Base-by-base conservation (phyloP, 2,888 invertebrate genomes). In the Peribatodes rhomboidaria region DNA sequence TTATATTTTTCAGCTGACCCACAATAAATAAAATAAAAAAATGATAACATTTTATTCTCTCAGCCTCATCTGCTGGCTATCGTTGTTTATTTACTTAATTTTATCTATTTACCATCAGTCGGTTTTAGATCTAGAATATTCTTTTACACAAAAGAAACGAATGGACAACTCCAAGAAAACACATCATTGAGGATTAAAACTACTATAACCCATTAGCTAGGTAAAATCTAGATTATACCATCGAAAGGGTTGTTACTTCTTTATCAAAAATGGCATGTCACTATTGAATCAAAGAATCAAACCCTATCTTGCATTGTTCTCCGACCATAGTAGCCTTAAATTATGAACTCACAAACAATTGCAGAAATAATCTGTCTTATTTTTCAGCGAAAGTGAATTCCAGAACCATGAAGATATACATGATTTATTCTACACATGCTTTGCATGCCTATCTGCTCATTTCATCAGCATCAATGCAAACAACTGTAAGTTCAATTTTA, bases 391-490 rank as follows among this genome's bases (percentile, higher is more conserved):
- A 94, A 94, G 94, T 80, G 97, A 98, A 82, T 96, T 98, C 85
- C 94, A 96, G 76, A 95, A 96, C 74, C 97, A 97, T 92, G 97
- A 97, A 80, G 97, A 97, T 73, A 95, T 95, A 72, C 96, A 96
- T 88, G 97, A 97, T 80, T 95, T 96, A 68, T 98, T 98, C 94
- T 98, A 97, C 91, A 96, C 97, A 79, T 96, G 97, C 69, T 97
- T 98, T 93, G 97, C 97, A 71, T 97, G 97, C 58, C 93, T 98
- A 74, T 96, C 97, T 68, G 97, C 98, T 50, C 97, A 98, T 90
- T 97, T 97, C 85, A 96, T 98, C 82, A 96, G 96, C 86, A 83
- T 94, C 76, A 95, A 96, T 91, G 95, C 96, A 71, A 94, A 93
- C 80, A 95, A 95, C 78, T 94, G 97, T 97, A 94, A 96, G 96